phyloP scores from a whole-genome alignment of 2,888 invertebrate species.

The Cheilosia urbana region DNA sequence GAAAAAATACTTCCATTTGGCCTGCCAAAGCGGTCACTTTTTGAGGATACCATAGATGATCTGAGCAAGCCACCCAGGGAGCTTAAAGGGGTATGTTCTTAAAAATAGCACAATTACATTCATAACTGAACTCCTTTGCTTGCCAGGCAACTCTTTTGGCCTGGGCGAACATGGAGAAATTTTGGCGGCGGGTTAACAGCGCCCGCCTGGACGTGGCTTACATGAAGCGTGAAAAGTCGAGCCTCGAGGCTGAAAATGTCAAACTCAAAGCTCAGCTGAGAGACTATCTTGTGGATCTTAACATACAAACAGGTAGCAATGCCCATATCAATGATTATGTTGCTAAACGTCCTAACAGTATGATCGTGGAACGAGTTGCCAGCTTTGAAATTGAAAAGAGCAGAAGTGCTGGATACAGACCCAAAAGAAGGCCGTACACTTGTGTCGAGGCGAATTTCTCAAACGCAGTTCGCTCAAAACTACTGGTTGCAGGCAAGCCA shows the following conservation, averaged over 20 bases:
- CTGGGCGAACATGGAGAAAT: slow-evolving; percentile 88
- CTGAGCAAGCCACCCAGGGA: slow-evolving; percentile 79
- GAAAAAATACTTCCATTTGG: slow-evolving; percentile 85
- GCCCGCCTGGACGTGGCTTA: slow-evolving; percentile 85
- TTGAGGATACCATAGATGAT: slow-evolving; percentile 81
- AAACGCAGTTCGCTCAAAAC: slow-evolving; percentile 84
- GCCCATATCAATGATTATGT: slow-evolving; percentile 81
- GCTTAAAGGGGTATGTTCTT: slow-evolving; percentile 75
- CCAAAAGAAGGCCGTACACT: slow-evolving; percentile 84
- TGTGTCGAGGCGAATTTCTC: slow-evolving; percentile 86
- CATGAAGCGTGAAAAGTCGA: slow-evolving; percentile 82
- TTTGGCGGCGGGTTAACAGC: slow-evolving; percentile 87
- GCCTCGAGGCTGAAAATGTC: slow-evolving; percentile 86
- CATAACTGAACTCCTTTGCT: neutral
- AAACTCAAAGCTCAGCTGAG: slow-evolving; percentile 86
- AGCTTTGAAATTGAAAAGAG: slow-evolving; percentile 79
- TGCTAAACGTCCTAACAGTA: slow-evolving; percentile 81
- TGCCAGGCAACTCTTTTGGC: slow-evolving; percentile 78
- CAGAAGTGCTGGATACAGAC: slow-evolving; percentile 75
- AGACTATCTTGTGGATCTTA: slow-evolving; percentile 86
- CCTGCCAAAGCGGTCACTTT: slow-evolving; percentile 77
- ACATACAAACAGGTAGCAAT: slow-evolving; percentile 83
- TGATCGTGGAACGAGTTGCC: slow-evolving; percentile 82
- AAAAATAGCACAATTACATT: neutral
- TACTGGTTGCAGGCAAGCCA: slow-evolving; percentile 77